Base-by-base conservation (phyloP, 1,140 invertebrate species). In the Drosophila nasuta region DNA sequence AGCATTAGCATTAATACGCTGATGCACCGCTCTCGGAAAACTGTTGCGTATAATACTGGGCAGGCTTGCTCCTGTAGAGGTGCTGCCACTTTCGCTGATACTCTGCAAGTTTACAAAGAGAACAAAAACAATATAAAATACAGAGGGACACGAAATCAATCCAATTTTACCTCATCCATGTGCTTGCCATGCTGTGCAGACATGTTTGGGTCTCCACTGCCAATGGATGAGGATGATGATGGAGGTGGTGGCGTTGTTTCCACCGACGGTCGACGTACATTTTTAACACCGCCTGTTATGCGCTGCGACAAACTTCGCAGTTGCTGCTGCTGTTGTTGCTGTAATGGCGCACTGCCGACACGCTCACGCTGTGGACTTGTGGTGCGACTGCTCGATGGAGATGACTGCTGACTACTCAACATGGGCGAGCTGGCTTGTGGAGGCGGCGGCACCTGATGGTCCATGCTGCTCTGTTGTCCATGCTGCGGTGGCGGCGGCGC, bases 321-420 rank as follows among this genome's bases (percentile, higher is more conserved):
- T 60, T 91, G 92, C 77, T 79, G 76, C 17, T 81, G 81, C 35
- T 86, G 78, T 51, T 80, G 79, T 25, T 69, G 66, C 63, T 79
- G 89, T 59, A 81, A 58, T 15, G 80, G 72, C 13, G 81, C 75
- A 38, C 77, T 93, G 5, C 94, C 94, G 38, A 94, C 94, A 7
- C 93, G 93, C 13, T 85, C 82, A 30, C 91, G 77, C 45, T 93
- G 93, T 1, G 95, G 95, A 65, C 95, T 95, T n/a, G 93, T 93
- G 5, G 94, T 93, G 63, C 95, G 93, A 77, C 94, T 95, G 82
- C 94, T 94, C 48, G 93, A 94, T 11, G 94, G 94, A 7, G 93
- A 94, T 11, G 93, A 91, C 65, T 93, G 92, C 81, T 95, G 94
- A 73, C 94, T 95, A 76, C 94, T 95, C 76, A 95, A 91, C 83